These are phyloP conservation scores for Cataglyphis cursor DNA, from an alignment of 2,888 invertebrate species.

Conservation along the genomic window DNA sequence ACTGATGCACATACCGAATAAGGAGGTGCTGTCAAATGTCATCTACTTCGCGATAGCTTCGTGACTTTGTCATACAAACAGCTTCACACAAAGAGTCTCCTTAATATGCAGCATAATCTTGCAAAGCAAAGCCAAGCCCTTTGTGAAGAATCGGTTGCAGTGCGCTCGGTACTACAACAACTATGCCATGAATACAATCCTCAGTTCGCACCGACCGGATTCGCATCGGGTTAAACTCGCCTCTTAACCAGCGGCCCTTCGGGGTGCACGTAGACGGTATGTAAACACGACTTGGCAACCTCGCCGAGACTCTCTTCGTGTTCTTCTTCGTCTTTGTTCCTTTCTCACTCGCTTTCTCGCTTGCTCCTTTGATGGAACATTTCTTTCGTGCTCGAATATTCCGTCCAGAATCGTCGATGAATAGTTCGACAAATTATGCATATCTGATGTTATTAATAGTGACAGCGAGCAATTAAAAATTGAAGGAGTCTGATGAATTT, in stretches of 20 bases:
- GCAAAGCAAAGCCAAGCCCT: conserved; percentile 18
- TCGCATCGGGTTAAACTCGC: conserved; percentile 57
- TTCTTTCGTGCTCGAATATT: conserved; percentile 9
- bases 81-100: not conserved
- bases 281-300: conserved; percentile 57
- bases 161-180: conserved; percentile 13
- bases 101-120: conserved; percentile 7
- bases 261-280: conserved; percentile 54
- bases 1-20: not conserved
- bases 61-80: not conserved
- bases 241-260: conserved; percentile 60
- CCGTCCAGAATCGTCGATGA: conserved; percentile 29
- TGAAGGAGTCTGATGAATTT: not conserved
- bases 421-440: not conserved
- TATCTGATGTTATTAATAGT: not conserved
- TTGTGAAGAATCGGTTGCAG: conserved; percentile 35
- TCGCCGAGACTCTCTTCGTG: conserved; percentile 44
- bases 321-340: conserved; percentile 33
- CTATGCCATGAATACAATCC: conserved; percentile 52
- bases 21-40: not conserved
- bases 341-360: not conserved
- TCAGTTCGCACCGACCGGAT: conserved; percentile 58
- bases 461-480: not conserved
- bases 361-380: not conserved
- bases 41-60: not conserved